phyloP scores from a whole-genome alignment of 2,888 invertebrate genomes.

The Drosophila subquinaria region DNA sequence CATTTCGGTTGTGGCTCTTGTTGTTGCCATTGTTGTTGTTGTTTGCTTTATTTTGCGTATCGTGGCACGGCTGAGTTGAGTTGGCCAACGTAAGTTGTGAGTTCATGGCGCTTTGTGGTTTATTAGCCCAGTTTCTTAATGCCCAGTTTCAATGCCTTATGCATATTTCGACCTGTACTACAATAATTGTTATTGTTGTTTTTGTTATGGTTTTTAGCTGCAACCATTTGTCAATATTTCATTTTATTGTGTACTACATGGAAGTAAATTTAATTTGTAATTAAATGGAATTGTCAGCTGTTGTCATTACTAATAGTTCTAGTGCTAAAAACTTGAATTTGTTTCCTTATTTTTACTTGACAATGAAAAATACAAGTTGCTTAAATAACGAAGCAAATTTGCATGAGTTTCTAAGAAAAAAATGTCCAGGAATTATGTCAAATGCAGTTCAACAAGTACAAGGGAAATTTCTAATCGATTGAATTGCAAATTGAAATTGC shows the following conservation, averaged over 20 bases:
- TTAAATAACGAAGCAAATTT: conserved; percentile 18
- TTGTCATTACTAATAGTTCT: conserved; percentile 5
- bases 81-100: conserved; percentile 25
- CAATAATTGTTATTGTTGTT: conserved; percentile 7
- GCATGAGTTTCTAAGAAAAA: neutral
- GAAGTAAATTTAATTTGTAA: conserved; percentile 34
- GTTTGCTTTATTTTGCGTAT: too few species aligned
- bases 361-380: neutral
- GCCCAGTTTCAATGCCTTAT: conserved; percentile 35
- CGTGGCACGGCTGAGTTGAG: neutral
- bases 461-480: neutral
- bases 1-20: conserved; percentile 27
- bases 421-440: conserved; percentile 35
- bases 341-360: neutral
- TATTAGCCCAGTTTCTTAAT: conserved; percentile 70
- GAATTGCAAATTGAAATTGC: neutral
- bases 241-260: conserved; percentile 7
- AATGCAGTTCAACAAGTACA: conserved; percentile 20
- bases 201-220: conserved; percentile 5
- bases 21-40: conserved; percentile 11
- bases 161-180: conserved; percentile 38
- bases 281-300: conserved; percentile 21
- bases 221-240: conserved; percentile 15
- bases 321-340: conserved; percentile 13
- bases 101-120: conserved; percentile 65